Evolutionary conservation across 2,888 invertebrate species (phyloP).

Genomic region (Eumerus sabulonum): DNA sequence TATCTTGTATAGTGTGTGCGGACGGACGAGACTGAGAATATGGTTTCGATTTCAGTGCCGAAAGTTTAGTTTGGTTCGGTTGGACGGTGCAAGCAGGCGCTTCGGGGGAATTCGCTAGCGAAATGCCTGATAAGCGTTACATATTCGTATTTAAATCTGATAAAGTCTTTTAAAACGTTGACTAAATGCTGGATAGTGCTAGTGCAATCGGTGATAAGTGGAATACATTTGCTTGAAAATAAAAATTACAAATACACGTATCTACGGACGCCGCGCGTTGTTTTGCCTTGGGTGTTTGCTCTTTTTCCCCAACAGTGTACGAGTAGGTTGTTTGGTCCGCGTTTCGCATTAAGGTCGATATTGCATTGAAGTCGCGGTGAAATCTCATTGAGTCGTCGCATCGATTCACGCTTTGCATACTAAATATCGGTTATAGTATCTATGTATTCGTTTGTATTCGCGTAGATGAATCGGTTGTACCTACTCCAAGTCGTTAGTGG

Average conservation of each 20-base stretch:
- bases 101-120: slow-evolving; percentile 42
- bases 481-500: slow-evolving; percentile 27
- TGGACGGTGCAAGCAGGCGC: slow-evolving; percentile 57
- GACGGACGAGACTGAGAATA: slow-evolving; percentile 49
- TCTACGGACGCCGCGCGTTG: slow-evolving; percentile 4
- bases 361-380: slow-evolving; percentile 55
- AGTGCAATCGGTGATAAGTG: slow-evolving; percentile 19
- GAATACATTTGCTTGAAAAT: slow-evolving; percentile 2
- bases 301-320: slow-evolving; percentile 16
- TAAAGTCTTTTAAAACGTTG: slow-evolving; percentile 15
- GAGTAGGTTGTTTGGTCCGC: slow-evolving; percentile 5
- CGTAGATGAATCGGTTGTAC: slow-evolving; percentile 48
- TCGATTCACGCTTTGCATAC: slow-evolving; percentile 54
- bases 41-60: slow-evolving; percentile 56
- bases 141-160: slow-evolving; percentile 29
- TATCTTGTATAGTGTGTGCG: background rate
- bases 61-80: slow-evolving; percentile 53
- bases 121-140: slow-evolving; percentile 45
- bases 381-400: slow-evolving; percentile 49
- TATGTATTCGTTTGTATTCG: slow-evolving; percentile 33
- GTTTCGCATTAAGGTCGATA: slow-evolving; percentile 24
- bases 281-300: slow-evolving; percentile 7
- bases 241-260: background rate
- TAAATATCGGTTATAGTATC: slow-evolving; percentile 52
- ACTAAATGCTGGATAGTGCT: slow-evolving; percentile 7